These are phyloP conservation scores for Pristiophorus japonicus DNA, from an alignment of 2,113 vertebrate genomes.

Conservation along the genomic window DNA sequence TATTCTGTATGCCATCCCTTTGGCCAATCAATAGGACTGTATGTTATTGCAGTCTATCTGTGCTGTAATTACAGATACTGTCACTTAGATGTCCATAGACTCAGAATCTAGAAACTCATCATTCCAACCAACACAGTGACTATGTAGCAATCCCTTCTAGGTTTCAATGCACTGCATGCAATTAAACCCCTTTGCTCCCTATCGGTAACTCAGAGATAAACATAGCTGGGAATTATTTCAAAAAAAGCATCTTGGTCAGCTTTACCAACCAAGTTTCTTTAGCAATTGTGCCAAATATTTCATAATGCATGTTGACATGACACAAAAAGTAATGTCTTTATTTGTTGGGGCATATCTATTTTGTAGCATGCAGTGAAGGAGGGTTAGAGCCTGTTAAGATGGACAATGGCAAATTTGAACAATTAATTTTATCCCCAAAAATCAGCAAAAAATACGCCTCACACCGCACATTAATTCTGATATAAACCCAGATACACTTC, in stretches of 20 bases:
- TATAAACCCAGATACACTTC: background rate
- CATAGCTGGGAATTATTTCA: background rate
- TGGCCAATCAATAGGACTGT: background rate
- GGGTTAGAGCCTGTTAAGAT: background rate
- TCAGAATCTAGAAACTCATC: background rate
- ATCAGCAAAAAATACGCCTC: background rate
- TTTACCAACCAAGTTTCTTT: background rate
- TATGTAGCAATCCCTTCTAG: background rate
- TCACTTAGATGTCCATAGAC: background rate
- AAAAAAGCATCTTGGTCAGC: background rate
- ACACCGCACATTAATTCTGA: background rate
- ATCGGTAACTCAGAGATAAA: background rate
- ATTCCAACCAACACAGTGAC: background rate
- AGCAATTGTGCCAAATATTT: background rate
- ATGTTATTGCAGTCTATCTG: background rate
- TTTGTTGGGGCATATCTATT: background rate
- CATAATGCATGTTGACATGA: background rate
- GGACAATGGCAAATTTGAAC: background rate
- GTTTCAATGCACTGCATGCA: background rate
- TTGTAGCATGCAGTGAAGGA: background rate
- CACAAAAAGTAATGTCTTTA: background rate
- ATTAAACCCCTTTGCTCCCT: background rate
- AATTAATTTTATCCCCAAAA: background rate
- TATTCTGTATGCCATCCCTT: background rate
- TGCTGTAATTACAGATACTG: conserved; percentile 1